Evolutionary conservation across 2,888 invertebrate species (phyloP).

Genomic region (Dioctria linearis): DNA sequence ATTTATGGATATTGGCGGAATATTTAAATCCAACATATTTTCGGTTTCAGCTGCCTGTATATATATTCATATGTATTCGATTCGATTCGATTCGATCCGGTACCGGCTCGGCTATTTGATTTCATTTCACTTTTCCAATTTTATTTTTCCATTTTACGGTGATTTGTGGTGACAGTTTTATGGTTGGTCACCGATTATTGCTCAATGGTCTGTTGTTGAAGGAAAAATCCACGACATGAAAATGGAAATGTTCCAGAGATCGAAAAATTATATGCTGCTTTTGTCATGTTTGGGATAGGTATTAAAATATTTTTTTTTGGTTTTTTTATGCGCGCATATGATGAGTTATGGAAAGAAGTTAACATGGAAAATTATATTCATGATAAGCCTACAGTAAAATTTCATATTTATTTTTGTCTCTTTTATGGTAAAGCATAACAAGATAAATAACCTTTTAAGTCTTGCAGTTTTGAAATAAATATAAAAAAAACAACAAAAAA

Average conservation of each 20-base stretch:
- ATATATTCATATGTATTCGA: no score
- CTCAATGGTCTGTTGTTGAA: conserved; percentile 42
- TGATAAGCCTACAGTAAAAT: neutral
- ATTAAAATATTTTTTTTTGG: neutral
- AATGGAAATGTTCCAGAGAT: neutral
- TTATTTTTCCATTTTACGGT: conserved; percentile 42
- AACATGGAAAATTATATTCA: conserved; percentile 11
- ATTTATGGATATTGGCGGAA: conserved; percentile 56
- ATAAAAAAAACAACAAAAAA: no score
- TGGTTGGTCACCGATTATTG: conserved; percentile 43
- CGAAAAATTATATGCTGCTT: conserved; percentile 8
- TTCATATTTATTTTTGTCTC: no score
- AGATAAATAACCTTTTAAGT: no score
- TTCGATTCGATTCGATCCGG: neutral
- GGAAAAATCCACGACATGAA: conserved; percentile 33
- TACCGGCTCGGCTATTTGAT: conserved; percentile 30
- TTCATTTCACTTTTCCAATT: conserved; percentile 39
- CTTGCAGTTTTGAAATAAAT: no score
- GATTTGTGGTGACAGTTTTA: conserved; percentile 51
- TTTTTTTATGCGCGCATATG: neutral
- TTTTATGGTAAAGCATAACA: no score
- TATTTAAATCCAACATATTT: conserved; percentile 56
- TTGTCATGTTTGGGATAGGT: neutral
- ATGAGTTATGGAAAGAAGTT: conserved; percentile 13
- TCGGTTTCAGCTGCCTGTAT: conserved; percentile 26